Evolutionary conservation across 2,113 vertebrate species (phyloP).

Genomic region (Taxidea taxus): DNA sequence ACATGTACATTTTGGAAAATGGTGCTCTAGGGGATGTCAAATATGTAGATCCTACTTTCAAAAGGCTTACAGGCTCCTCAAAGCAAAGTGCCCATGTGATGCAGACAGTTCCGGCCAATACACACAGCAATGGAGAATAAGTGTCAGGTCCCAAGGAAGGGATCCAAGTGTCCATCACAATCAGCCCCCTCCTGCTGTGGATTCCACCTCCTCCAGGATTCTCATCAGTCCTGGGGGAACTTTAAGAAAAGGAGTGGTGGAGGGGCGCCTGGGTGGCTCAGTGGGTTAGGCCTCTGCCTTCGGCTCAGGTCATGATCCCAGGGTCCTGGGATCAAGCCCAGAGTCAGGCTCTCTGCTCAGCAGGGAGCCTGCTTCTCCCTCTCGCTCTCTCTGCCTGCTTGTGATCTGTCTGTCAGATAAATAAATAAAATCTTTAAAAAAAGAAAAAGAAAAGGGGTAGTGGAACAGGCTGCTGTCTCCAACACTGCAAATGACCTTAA

Average conservation of each 20-base stretch:
- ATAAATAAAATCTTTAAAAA: too few relatives aligned
- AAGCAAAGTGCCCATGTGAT: not conserved
- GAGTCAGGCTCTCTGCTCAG: too few relatives aligned
- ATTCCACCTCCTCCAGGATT: not conserved
- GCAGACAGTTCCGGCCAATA: not conserved
- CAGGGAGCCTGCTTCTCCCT: too few relatives aligned
- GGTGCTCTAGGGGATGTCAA: not conserved
- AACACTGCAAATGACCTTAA: not conserved
- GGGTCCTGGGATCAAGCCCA: too few relatives aligned
- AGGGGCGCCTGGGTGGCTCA: too few relatives aligned
- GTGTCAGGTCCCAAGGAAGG: not conserved
- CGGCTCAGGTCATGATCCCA: too few relatives aligned
- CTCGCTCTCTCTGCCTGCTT: too few relatives aligned
- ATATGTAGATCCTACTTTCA: not conserved
- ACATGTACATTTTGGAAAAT: not conserved
- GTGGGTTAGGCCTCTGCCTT: too few relatives aligned
- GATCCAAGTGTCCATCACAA: not conserved
- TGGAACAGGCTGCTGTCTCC: not conserved
- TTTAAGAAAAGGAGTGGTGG: not conserved
- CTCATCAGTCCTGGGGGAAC: not conserved
- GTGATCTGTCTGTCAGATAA: too few relatives aligned
- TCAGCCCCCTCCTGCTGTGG: not conserved
- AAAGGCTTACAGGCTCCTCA: not conserved
- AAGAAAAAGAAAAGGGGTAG: not conserved
- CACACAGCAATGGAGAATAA: not conserved